phyloP scores from a whole-genome alignment of 2,888 invertebrate genomes.

The Drosophila affinis region DNA sequence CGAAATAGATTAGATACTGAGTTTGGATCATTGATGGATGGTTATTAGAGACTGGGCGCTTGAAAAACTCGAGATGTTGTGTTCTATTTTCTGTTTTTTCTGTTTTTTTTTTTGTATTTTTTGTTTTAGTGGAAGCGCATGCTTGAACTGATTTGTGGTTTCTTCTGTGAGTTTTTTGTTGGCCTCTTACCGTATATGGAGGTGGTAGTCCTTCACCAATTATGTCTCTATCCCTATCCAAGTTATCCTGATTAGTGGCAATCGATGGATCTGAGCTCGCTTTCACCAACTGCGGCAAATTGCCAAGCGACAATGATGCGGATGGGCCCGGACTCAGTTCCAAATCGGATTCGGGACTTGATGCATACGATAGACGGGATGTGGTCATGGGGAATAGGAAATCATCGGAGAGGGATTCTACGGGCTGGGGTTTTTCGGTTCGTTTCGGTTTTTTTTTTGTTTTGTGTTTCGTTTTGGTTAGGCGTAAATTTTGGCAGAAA shows the following conservation, averaged over 20 bases:
- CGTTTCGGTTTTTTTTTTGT: slow-evolving; percentile 24
- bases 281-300: slow-evolving; percentile 88
- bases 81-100: background rate
- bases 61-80: slow-evolving; percentile 11
- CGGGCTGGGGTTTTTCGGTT: slow-evolving; percentile 88
- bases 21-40: slow-evolving; percentile 14
- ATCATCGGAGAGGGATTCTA: slow-evolving; percentile 98
- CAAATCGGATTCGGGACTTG: slow-evolving; percentile 97
- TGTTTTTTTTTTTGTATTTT: slow-evolving; percentile 5
- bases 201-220: slow-evolving; percentile 89
- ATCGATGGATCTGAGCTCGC: slow-evolving; percentile 97
- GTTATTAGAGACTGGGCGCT: slow-evolving; percentile 21
- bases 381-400: slow-evolving; percentile 99
- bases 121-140: slow-evolving; percentile 60
- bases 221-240: slow-evolving; percentile 87
- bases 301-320: slow-evolving; percentile 85
- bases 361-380: slow-evolving; percentile 96
- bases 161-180: slow-evolving; percentile 8
- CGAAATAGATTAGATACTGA: slow-evolving; percentile 64
- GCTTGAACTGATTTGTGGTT: slow-evolving; percentile 38
- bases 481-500: slow-evolving; percentile 45
- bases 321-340: slow-evolving; percentile 92
- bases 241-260: slow-evolving; percentile 95
- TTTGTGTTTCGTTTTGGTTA: slow-evolving; percentile 40
- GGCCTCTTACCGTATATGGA: slow-evolving; percentile 91